Conservation (phyloP, 2,888 invertebrate genomes). For the Clivina fossor region DNA sequence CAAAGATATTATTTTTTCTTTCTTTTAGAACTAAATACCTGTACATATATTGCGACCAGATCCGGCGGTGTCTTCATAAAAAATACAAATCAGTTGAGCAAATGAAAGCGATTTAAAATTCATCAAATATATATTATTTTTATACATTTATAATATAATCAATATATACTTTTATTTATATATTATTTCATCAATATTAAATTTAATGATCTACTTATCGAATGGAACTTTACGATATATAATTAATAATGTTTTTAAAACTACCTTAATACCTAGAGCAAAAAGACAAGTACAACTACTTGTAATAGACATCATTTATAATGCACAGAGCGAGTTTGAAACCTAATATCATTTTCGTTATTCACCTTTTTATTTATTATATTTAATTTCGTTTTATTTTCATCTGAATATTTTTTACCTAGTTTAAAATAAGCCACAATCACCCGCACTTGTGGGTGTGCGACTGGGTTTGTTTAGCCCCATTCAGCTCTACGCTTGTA, state of each 20-base stretch:
- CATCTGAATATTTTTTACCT: too few relatives aligned
- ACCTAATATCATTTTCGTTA: constrained; percentile 33
- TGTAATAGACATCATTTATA: constrained; percentile 29
- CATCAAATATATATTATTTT: constrained; percentile 30
- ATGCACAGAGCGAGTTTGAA: constrained; percentile 32
- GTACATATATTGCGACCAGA: constrained; percentile 30
- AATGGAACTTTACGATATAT: constrained; percentile 33
- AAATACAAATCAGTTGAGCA: constrained; percentile 33
- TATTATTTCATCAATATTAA: constrained; percentile 29
- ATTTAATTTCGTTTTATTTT: too few relatives aligned
- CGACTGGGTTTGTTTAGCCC: too few relatives aligned
- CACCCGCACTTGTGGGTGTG: too few relatives aligned
- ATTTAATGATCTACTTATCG: constrained; percentile 32
- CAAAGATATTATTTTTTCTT: too few relatives aligned
- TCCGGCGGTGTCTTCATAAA: constrained; percentile 34
- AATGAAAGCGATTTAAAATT: constrained; percentile 33
- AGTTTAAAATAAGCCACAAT: constrained; percentile 31
- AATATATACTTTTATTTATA: constrained; percentile 25
- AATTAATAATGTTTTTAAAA: constrained; percentile 26
- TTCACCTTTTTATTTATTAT: constrained; percentile 21
- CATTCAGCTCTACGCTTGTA: too few relatives aligned
- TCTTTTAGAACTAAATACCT: constrained; percentile 28
- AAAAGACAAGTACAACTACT: constrained; percentile 30
- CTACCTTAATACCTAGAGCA: constrained; percentile 32
- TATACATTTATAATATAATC: constrained; percentile 32